Conservation (phyloP, 2,888 invertebrate genomes). For the Hoplodrina blanda region DNA sequence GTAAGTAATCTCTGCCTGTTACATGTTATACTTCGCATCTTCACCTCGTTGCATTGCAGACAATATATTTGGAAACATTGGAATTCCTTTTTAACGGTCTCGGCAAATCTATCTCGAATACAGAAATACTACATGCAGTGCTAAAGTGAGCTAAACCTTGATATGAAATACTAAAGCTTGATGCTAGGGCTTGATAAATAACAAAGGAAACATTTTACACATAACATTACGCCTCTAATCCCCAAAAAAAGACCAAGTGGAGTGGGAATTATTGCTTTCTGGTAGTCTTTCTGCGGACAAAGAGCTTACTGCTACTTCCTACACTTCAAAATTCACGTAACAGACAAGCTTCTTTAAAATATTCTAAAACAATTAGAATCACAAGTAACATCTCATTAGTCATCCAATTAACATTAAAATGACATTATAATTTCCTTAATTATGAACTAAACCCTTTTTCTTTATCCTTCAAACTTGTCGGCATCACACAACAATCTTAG, state of each 20-base stretch:
- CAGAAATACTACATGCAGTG: slow-evolving; percentile 14
- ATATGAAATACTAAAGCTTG: no score
- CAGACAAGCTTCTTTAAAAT: background rate
- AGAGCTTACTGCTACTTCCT: no score
- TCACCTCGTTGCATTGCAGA: background rate
- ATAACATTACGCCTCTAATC: no score
- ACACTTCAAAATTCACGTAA: no score
- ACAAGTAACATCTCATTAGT: background rate
- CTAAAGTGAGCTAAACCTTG: no score
- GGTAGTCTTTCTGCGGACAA: background rate
- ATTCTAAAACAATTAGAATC: slow-evolving; percentile 1
- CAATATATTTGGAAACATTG: slow-evolving; percentile 7
- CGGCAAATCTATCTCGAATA: background rate
- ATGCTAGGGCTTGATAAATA: no score
- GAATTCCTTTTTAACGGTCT: slow-evolving; percentile 16
- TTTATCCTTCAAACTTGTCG: slow-evolving; percentile 14
- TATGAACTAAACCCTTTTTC: background rate
- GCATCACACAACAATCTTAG: slow-evolving; percentile 19
- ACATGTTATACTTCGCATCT: slow-evolving; percentile 15
- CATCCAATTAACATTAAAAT: slow-evolving; percentile 26
- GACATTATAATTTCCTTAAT: background rate
- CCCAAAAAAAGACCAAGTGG: no score
- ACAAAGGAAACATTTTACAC: no score
- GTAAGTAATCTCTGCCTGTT: slow-evolving; percentile 1
- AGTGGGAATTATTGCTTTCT: no score